These are phyloP conservation scores for Drosophila antonietae DNA, from an alignment of 2,888 invertebrate species.

Conservation along the genomic window DNA sequence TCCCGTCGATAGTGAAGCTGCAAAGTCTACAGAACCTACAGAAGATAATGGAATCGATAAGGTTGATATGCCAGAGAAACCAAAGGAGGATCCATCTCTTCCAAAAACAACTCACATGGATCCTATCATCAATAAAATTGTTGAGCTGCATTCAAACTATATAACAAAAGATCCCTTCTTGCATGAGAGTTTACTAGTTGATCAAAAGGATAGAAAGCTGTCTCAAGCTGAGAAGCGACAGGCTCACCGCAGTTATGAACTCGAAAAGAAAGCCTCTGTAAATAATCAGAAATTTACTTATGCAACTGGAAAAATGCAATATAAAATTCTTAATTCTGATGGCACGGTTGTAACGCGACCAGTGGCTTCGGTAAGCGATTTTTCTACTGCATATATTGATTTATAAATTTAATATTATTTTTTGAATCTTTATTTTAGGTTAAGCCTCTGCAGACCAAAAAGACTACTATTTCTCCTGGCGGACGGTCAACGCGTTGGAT, in stretches of 20 bases:
- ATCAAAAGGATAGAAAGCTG: conserved; percentile 96
- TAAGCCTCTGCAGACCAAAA: conserved; percentile 92
- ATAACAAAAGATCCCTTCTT: conserved; percentile 95
- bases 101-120: conserved; percentile 87
- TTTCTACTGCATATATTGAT: not conserved
- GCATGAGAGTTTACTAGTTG: conserved; percentile 97
- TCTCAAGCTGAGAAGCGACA: conserved; percentile 96
- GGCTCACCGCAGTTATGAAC: conserved; percentile 95
- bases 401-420: not conserved
- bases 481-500: conserved; percentile 90
- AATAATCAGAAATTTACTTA: conserved; percentile 86
- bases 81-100: conserved; percentile 37
- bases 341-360: conserved; percentile 88
- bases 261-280: conserved; percentile 94
- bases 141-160: conserved; percentile 87
- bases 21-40: conserved; percentile 31
- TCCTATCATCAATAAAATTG: conserved; percentile 91
- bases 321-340: conserved; percentile 87
- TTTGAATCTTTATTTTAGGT: conserved; percentile 83
- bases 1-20: conserved; percentile 83
- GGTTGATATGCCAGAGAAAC: conserved; percentile 10
- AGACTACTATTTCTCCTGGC: conserved; percentile 81
- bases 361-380: conserved; percentile 87
- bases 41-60: conserved; percentile 14
- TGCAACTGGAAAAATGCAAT: conserved; percentile 86